Evolutionary conservation across 2,888 invertebrate genomes (phyloP).

Genomic region (Acrobasis consociella): DNA sequence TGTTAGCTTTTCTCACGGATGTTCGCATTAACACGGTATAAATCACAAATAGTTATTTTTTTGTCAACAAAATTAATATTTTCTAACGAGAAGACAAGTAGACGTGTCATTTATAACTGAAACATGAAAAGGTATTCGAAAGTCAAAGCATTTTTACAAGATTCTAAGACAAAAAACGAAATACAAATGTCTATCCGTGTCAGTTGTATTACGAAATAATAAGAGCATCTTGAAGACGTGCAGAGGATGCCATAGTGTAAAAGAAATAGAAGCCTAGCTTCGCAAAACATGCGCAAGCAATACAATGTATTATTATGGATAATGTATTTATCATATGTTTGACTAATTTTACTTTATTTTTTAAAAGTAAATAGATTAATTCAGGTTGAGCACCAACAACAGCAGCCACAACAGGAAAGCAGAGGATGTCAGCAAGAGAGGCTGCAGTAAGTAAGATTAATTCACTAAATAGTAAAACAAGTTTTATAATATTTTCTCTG

Average conservation of each 20-base stretch:
- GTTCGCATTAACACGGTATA: constrained; percentile 35
- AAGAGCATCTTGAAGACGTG: constrained; percentile 31
- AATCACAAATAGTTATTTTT: constrained; percentile 28
- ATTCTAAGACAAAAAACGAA: constrained; percentile 54
- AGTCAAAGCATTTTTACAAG: constrained; percentile 64
- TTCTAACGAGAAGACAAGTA: constrained; percentile 32
- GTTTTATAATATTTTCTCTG: no score
- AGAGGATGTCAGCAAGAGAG: no score
- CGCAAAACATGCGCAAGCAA: background rate
- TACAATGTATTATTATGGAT: no score
- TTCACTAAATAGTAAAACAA: no score
- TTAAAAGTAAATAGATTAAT: no score
- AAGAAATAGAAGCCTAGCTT: constrained; percentile 40
- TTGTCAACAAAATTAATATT: constrained; percentile 20
- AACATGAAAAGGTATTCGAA: constrained; percentile 48
- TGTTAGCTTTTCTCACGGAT: constrained; percentile 69
- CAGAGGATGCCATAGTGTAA: constrained; percentile 8
- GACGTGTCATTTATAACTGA: constrained; percentile 53
- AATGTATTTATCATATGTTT: no score
- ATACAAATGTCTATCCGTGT: constrained; percentile 60
- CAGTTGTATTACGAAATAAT: constrained; percentile 52
- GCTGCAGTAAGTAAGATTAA: no score
- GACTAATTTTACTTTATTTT: no score
- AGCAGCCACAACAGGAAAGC: no score
- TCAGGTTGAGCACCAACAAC: no score